Conservation (phyloP, 2,113 vertebrate species). For the Trogon surrucura region DNA sequence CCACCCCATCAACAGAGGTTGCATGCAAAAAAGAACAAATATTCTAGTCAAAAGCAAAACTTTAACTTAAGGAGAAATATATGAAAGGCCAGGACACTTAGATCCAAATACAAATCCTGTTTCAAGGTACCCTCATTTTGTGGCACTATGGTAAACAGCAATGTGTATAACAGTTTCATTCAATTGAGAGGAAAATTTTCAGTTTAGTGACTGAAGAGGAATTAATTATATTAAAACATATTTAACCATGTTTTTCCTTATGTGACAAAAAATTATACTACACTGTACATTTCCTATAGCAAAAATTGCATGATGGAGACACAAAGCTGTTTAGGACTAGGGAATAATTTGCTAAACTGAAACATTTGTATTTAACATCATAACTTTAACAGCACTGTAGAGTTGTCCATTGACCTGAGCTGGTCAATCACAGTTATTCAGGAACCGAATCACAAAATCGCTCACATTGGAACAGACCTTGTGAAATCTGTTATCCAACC, state of each 20-base stretch:
- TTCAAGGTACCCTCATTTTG: background rate
- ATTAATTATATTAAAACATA: background rate
- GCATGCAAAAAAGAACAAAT: background rate
- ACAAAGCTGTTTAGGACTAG: background rate
- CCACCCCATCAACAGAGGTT: background rate
- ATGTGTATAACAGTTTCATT: background rate
- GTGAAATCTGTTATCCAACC: background rate
- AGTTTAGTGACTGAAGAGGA: background rate
- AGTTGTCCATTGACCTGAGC: rapidly evolving
- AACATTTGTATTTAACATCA: background rate
- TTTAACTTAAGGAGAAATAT: background rate
- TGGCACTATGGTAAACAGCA: background rate
- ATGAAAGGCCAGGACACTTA: background rate
- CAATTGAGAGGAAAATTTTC: background rate
- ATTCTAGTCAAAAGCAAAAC: background rate
- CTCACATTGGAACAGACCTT: background rate
- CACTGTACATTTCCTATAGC: background rate
- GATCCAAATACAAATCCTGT: background rate
- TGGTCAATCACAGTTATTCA: background rate
- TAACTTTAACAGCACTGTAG: background rate
- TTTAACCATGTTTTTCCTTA: background rate
- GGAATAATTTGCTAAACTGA: background rate
- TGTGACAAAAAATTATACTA: background rate
- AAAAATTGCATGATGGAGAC: background rate
- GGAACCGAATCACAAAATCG: background rate